Evolutionary conservation across 2,888 invertebrate species (phyloP).

Genomic region (Platycheirus albimanus): DNA sequence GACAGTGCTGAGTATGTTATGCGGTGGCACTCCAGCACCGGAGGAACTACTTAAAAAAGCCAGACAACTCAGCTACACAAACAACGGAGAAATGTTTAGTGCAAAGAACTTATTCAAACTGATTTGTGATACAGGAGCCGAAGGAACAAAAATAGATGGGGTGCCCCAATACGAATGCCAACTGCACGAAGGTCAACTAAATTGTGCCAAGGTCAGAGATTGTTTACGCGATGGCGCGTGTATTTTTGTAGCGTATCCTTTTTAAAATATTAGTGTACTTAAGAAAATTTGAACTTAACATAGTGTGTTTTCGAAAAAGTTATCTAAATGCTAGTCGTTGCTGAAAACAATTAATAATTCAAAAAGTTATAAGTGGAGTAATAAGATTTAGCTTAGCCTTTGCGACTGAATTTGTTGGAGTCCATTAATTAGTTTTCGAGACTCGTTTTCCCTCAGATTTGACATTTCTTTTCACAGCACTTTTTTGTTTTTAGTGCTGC

Average conservation of each 20-base stretch:
- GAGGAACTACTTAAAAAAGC: constrained; percentile 86
- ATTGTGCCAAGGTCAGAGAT: constrained; percentile 82
- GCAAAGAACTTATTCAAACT: constrained; percentile 87
- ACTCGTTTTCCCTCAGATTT: too few relatives aligned
- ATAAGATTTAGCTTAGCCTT: too few relatives aligned
- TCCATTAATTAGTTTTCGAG: too few relatives aligned
- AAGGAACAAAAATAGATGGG: constrained; percentile 24
- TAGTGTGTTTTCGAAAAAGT: too few relatives aligned
- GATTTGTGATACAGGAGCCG: constrained; percentile 76
- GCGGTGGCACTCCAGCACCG: constrained; percentile 85
- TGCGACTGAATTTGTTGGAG: too few relatives aligned
- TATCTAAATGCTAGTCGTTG: too few relatives aligned
- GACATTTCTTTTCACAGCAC: too few relatives aligned
- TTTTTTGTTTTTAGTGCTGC: too few relatives aligned
- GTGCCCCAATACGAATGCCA: constrained; percentile 74
- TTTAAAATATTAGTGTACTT: constrained; percentile 70
- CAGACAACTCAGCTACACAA: constrained; percentile 86
- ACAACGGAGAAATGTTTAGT: constrained; percentile 95
- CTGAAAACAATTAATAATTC: too few relatives aligned
- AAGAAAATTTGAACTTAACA: too few relatives aligned
- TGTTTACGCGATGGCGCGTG: constrained; percentile 82
- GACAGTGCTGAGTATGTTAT: constrained; percentile 92
- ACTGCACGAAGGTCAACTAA: constrained; percentile 82
- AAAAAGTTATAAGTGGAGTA: too few relatives aligned
- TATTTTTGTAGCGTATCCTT: constrained; percentile 85